These are phyloP conservation scores for Tolypeutes matacus DNA, from an alignment of 2,797 vertebrate species.

Conservation along the genomic window DNA sequence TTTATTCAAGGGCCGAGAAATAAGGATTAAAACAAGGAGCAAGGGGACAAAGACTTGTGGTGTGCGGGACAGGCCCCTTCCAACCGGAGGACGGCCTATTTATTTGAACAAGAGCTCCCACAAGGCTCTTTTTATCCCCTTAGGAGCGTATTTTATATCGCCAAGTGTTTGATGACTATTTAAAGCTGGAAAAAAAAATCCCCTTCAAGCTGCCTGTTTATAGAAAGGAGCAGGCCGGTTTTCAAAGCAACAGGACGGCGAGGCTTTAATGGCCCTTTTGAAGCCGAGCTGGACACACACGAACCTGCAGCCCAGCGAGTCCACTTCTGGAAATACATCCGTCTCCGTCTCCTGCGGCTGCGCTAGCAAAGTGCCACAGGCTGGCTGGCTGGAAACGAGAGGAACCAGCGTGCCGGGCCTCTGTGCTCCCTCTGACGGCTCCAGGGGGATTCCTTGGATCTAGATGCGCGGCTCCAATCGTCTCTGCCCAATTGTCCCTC, in stretches of 20 bases:
- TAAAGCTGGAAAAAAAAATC: conserved; percentile 55
- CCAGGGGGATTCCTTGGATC: too few species aligned
- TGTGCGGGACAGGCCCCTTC: background rate
- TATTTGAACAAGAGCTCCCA: conserved; percentile 72
- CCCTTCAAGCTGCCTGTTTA: background rate
- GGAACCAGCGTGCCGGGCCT: too few species aligned
- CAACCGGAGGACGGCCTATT: conserved; percentile 18
- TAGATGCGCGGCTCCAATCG: too few species aligned
- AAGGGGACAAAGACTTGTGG: background rate
- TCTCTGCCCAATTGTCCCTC: too few species aligned
- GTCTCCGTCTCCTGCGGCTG: too few species aligned
- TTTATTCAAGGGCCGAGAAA: background rate
- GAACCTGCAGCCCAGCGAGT: background rate
- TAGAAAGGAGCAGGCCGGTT: background rate
- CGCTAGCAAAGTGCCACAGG: too few species aligned
- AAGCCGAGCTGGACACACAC: rapidly evolving
- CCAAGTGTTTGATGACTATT: background rate
- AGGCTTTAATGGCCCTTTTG: background rate
- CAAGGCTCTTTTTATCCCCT: conserved; percentile 35
- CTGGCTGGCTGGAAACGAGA: too few species aligned
- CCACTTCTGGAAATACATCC: background rate
- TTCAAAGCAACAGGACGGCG: background rate
- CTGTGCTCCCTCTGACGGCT: too few species aligned
- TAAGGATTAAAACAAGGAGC: conserved; percentile 17
- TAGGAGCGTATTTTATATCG: conserved; percentile 9